Conservation (phyloP, 2,888 invertebrate genomes). For the Lymantria monacha region DNA sequence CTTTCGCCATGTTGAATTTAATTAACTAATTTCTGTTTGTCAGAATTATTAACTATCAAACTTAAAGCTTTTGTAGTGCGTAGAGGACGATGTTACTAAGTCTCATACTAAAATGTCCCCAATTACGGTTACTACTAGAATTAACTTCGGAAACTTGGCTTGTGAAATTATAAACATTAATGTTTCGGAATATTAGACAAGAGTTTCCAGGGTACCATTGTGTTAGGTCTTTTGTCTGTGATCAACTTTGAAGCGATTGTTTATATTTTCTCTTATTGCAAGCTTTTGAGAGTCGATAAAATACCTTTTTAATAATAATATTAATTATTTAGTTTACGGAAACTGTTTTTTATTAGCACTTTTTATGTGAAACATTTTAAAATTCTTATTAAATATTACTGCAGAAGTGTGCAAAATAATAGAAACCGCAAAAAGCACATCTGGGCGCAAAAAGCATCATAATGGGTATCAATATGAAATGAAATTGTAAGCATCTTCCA, state of each 20-base stretch:
- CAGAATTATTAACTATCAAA: slow-evolving; percentile 44
- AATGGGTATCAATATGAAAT: too few relatives aligned
- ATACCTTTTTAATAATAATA: too few relatives aligned
- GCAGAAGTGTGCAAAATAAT: too few relatives aligned
- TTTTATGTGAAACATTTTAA: too few relatives aligned
- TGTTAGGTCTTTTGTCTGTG: slow-evolving; percentile 22
- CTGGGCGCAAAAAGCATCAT: too few relatives aligned
- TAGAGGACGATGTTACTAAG: slow-evolving; percentile 27
- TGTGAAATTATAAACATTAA: slow-evolving; percentile 38
- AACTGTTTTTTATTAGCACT: too few relatives aligned
- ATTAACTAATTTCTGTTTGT: slow-evolving; percentile 32
- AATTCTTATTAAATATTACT: too few relatives aligned
- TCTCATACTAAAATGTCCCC: slow-evolving; percentile 44
- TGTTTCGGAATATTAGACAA: slow-evolving; percentile 23
- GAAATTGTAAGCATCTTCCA: too few relatives aligned
- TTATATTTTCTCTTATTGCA: too few relatives aligned
- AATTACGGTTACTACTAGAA: slow-evolving; percentile 37
- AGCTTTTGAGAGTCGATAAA: too few relatives aligned
- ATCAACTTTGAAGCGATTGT: slow-evolving; percentile 13
- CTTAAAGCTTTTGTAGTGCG: slow-evolving; percentile 26
- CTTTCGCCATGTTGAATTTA: slow-evolving; percentile 19
- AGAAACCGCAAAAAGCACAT: too few relatives aligned
- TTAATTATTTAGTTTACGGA: too few relatives aligned
- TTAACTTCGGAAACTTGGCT: slow-evolving; percentile 33
- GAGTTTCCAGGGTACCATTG: slow-evolving; percentile 28